Conservation (phyloP, 1,140 invertebrate species). For the Drosophila persimilis region DNA sequence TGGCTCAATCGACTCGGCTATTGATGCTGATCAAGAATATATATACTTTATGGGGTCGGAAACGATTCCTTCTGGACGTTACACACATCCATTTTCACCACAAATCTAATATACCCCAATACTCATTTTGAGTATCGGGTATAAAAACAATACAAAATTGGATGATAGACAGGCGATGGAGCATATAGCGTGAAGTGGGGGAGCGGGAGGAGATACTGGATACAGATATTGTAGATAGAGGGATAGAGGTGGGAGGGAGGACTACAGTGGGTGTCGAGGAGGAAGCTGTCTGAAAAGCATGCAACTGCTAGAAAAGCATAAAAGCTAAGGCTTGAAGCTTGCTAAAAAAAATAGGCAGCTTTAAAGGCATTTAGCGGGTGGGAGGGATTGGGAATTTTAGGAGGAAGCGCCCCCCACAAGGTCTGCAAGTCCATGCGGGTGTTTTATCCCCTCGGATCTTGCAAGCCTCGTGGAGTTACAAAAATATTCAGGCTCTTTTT, state of each 20-base stretch:
- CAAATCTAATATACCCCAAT: too few species aligned
- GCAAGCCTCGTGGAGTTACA: slow-evolving; percentile 3
- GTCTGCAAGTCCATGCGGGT: slow-evolving; percentile 1
- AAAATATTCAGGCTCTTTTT: slow-evolving; percentile 4
- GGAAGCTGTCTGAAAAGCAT: slow-evolving; percentile 48
- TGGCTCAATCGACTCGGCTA: too few species aligned
- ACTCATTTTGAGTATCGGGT: too few species aligned
- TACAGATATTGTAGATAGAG: slow-evolving; percentile 30
- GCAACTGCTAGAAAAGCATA: slow-evolving; percentile 36
- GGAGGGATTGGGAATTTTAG: slow-evolving; percentile 12
- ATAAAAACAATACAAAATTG: slow-evolving; percentile 54
- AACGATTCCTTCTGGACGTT: too few species aligned
- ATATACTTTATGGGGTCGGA: too few species aligned
- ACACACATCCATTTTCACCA: too few species aligned
- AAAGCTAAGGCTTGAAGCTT: slow-evolving; percentile 39
- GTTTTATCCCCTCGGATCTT: background rate
- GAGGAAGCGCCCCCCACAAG: slow-evolving; percentile 17
- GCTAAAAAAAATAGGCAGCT: slow-evolving; percentile 28
- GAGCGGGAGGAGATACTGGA: slow-evolving; percentile 33
- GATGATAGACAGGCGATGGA: slow-evolving; percentile 51
- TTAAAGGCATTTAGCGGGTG: slow-evolving; percentile 19
- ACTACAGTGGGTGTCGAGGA: slow-evolving; percentile 5
- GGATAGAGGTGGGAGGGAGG: slow-evolving; percentile 1
- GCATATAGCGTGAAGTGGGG: slow-evolving; percentile 74
- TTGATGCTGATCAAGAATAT: too few species aligned